A percentile compares a stretch with the other conserved stretches of the same genome.
These are phyloP conservation scores for Thecophora atra DNA, from an alignment of 2,888 invertebrate genomes.

Conservation along the genomic window DNA sequence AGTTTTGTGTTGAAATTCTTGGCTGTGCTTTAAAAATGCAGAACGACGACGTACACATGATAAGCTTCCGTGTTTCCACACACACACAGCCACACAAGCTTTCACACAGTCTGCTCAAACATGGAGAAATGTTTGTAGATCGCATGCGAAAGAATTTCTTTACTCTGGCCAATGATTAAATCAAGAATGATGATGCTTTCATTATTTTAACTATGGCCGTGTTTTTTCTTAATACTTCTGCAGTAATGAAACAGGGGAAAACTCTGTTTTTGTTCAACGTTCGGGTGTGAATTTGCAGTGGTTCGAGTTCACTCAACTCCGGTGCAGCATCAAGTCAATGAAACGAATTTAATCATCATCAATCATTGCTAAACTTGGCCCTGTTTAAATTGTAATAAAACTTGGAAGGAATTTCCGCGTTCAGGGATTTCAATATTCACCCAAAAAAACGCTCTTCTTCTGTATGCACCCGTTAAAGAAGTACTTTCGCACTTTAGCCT, in stretches of 20 bases:
- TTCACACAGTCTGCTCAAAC: neutral
- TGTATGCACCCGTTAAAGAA: neutral
- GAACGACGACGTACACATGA: constrained; percentile 10
- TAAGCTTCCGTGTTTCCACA: constrained; percentile 26
- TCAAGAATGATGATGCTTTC: constrained; percentile 5
- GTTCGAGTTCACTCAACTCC: neutral
- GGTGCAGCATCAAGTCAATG: neutral
- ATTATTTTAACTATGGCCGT: neutral
- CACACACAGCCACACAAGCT: constrained; percentile 23
- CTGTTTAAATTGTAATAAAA: neutral
- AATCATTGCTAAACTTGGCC: too few relatives aligned
- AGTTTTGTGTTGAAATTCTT: constrained; percentile 28
- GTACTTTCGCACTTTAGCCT: neutral
- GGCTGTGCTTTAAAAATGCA: constrained; percentile 21
- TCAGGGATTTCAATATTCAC: too few relatives aligned
- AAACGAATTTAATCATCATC: too few relatives aligned
- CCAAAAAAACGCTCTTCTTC: neutral
- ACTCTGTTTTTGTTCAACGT: too few relatives aligned
- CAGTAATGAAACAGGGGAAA: neutral
- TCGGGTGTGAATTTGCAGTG: neutral
- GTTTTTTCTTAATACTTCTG: neutral
- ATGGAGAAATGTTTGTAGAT: constrained; percentile 23
- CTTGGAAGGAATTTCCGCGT: neutral
- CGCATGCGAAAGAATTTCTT: constrained; percentile 27
- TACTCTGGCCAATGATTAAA: constrained; percentile 8